Conservation (phyloP, 2,113 vertebrate genomes). For the Burhinus bistriatus region DNA sequence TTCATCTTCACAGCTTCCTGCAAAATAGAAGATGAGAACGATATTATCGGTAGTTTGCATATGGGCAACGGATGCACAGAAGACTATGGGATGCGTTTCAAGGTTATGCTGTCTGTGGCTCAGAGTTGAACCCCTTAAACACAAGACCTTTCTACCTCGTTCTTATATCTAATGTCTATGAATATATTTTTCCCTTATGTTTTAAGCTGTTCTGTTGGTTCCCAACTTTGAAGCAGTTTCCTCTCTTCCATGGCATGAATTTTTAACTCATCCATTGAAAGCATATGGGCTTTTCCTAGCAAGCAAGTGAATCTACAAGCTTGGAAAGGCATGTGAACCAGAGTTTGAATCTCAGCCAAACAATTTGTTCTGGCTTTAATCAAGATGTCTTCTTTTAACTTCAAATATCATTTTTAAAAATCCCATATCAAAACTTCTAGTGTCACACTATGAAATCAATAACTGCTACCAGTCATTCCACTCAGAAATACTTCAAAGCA, state of each 20-base stretch:
- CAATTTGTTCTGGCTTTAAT: slow-evolving; percentile 74
- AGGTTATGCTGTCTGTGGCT: background rate
- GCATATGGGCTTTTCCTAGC: slow-evolving; percentile 46
- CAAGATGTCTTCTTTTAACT: slow-evolving; percentile 71
- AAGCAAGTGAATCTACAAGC: slow-evolving; percentile 31
- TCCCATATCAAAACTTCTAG: slow-evolving; percentile 65
- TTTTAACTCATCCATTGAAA: slow-evolving; percentile 56
- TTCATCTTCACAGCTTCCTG: slow-evolving; percentile 1
- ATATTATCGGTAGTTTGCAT: background rate
- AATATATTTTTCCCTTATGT: slow-evolving; percentile 5
- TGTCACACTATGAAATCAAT: slow-evolving; percentile 58
- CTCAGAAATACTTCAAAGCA: slow-evolving; percentile 62
- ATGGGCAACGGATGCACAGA: background rate
- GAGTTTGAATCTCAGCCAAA: slow-evolving; percentile 64
- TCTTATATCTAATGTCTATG: background rate
- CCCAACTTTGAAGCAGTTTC: slow-evolving; percentile 58
- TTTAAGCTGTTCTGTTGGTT: slow-evolving; percentile 11
- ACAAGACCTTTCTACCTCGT: background rate
- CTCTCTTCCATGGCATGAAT: slow-evolving; percentile 30
- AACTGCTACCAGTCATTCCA: slow-evolving; percentile 60
- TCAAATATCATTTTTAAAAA: slow-evolving; percentile 65
- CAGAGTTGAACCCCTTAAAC: background rate
- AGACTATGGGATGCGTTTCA: background rate
- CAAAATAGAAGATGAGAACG: background rate
- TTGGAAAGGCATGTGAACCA: slow-evolving; percentile 59